A percentile compares a stretch with the other conserved stretches of the same genome.
phyloP scores from a whole-genome alignment of 35 echinoderm and acorn worm genomes.

The Amphiura filiformis region DNA sequence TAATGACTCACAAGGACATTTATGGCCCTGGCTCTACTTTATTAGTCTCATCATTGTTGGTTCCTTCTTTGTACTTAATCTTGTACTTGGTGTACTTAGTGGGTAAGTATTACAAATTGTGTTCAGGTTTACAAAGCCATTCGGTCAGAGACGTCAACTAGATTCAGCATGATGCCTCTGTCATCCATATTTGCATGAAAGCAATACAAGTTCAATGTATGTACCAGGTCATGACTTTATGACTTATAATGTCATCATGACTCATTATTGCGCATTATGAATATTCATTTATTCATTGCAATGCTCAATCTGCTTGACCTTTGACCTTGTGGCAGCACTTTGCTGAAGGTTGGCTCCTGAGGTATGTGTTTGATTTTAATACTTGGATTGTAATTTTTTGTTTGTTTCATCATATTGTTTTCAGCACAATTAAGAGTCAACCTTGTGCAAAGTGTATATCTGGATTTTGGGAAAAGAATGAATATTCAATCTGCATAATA shows the following conservation, averaged over 20 bases:
- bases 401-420: no score
- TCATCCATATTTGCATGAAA: not conserved
- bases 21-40: slow-evolving; percentile 96
- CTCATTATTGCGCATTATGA: no score
- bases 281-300: no score
- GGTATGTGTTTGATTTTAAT: no score
- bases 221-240: not conserved
- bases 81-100: slow-evolving; percentile 99
- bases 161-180: not conserved
- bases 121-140: not conserved
- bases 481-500: no score
- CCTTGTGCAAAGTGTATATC: no score
- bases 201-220: not conserved
- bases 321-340: not conserved
- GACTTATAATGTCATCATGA: not conserved
- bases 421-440: no score
- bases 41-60: slow-evolving; percentile 99
- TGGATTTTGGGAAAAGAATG: no score
- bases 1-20: slow-evolving; percentile 72
- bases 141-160: not conserved
- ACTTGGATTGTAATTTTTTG: no score
- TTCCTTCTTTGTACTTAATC: slow-evolving; percentile 99
- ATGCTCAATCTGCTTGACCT: not conserved
- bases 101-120: slow-evolving; percentile 88
- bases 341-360: not conserved